Evolutionary conservation across 1,140 invertebrate species (phyloP).

Genomic region (Wasmannia auropunctata): DNA sequence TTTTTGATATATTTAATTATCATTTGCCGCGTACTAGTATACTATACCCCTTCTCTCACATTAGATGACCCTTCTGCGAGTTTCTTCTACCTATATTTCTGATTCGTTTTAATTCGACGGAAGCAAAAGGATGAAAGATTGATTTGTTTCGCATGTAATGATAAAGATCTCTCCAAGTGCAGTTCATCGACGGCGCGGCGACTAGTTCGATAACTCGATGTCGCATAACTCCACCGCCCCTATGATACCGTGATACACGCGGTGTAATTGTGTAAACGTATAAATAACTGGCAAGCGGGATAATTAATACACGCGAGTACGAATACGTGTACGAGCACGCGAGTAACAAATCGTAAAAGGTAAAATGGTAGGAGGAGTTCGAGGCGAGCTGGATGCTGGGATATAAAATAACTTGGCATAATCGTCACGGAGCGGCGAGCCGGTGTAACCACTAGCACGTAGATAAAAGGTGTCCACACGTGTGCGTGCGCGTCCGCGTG

Average conservation of each 20-base stretch:
- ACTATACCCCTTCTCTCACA: not conserved
- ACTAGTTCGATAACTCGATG: conserved; percentile 12
- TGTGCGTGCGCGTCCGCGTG: not conserved
- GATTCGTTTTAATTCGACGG: not conserved
- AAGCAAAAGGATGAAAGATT: not conserved
- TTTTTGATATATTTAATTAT: not conserved
- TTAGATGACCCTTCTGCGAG: not conserved
- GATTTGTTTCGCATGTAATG: not conserved
- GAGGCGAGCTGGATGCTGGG: conserved; percentile 51
- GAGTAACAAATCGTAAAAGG: conserved; percentile 47
- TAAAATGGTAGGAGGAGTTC: conserved; percentile 52
- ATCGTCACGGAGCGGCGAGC: conserved; percentile 46
- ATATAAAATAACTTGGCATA: conserved; percentile 54
- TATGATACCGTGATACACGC: conserved; percentile 32
- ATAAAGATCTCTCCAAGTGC: conserved; percentile 31
- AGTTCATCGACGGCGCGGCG: conserved; percentile 19
- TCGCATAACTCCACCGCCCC: not conserved
- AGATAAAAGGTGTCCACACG: conserved; percentile 40
- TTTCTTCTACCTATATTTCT: not conserved
- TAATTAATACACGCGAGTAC: conserved; percentile 49
- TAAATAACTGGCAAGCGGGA: conserved; percentile 16
- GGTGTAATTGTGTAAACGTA: not conserved
- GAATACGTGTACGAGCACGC: conserved; percentile 6
- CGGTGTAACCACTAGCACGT: conserved; percentile 25
- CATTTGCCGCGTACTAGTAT: not conserved